Conservation (phyloP, 2,797 vertebrate genomes). For the Macropus fuliginosus region DNA sequence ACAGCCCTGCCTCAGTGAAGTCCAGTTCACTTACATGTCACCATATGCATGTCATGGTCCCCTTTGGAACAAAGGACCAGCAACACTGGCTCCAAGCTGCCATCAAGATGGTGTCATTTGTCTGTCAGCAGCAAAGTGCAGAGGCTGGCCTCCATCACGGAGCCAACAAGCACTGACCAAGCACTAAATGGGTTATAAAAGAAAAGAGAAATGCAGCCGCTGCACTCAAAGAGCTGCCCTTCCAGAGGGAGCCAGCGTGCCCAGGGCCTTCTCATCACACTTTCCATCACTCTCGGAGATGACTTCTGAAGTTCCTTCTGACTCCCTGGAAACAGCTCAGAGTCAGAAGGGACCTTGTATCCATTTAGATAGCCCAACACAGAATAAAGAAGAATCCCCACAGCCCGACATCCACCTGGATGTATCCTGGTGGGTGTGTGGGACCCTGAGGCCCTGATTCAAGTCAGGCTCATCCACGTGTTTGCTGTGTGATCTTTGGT, state of each 20-base stretch:
- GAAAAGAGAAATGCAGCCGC: background rate
- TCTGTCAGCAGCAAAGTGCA: background rate
- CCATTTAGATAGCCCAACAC: background rate
- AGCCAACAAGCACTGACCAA: too few relatives aligned
- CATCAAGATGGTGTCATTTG: background rate
- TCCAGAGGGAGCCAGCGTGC: background rate
- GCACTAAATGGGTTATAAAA: background rate
- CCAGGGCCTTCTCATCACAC: background rate
- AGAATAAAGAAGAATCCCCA: background rate
- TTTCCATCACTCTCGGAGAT: too few relatives aligned
- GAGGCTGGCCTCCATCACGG: background rate
- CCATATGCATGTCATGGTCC: too few relatives aligned
- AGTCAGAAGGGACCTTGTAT: background rate
- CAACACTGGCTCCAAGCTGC: background rate
- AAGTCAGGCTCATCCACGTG: fast-evolving
- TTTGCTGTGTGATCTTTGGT: background rate
- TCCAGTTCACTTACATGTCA: too few relatives aligned
- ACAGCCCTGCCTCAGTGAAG: too few relatives aligned
- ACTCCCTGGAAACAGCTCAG: background rate
- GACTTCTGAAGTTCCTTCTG: background rate
- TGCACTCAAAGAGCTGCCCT: background rate
- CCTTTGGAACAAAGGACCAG: too few relatives aligned
- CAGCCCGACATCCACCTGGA: background rate
- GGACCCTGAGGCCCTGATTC: background rate
- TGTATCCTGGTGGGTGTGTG: background rate